These are phyloP conservation scores for Limnephilus marmoratus DNA, from an alignment of 2,888 invertebrate genomes.

Conservation along the genomic window DNA sequence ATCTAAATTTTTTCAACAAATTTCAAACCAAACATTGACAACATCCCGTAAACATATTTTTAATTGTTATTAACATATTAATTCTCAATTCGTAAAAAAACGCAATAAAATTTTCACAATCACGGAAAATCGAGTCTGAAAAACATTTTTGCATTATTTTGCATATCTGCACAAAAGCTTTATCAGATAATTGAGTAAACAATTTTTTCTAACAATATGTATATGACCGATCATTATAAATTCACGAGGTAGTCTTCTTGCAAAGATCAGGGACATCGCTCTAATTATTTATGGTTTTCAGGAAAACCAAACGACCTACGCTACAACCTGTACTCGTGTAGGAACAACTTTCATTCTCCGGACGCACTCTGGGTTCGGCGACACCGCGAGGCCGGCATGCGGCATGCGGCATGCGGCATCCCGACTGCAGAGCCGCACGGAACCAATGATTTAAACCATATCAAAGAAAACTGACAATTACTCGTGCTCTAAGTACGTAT, in stretches of 20 bases:
- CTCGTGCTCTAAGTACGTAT: too few species aligned
- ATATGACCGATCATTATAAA: neutral
- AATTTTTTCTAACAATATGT: neutral
- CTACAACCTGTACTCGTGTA: neutral
- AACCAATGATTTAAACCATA: neutral
- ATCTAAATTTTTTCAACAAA: too few species aligned
- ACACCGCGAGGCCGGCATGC: neutral
- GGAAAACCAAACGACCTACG: neutral
- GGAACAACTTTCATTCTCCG: neutral
- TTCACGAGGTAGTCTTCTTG: neutral
- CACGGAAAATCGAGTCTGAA: too few species aligned
- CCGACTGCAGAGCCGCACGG: neutral
- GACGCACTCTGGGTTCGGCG: neutral
- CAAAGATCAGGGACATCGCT: neutral
- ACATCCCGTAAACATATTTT: too few species aligned
- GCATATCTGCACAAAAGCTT: neutral
- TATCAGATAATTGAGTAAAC: neutral
- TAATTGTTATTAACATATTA: too few species aligned
- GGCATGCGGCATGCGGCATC: neutral
- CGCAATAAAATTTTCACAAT: too few species aligned
- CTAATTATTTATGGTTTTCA: neutral
- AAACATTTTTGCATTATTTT: neutral
- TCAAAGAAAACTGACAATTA: neutral
- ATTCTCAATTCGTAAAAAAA: too few species aligned
- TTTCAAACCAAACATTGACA: too few species aligned